Evolutionary conservation across 2,888 invertebrate species (phyloP), one percentile per base, ranked within the genome.

Genomic region (Tuberolachnus salignus): DNA sequence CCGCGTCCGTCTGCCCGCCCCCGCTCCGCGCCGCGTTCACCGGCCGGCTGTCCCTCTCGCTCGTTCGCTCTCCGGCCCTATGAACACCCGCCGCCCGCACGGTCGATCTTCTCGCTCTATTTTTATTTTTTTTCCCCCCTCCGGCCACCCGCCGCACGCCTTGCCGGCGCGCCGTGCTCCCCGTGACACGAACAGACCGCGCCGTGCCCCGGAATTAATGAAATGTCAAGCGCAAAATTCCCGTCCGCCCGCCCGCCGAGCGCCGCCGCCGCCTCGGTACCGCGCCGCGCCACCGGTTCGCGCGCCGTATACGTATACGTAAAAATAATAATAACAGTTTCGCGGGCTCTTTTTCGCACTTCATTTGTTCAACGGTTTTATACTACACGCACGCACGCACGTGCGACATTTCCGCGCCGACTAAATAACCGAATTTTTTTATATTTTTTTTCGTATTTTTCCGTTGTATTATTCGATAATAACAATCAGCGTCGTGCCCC

Each of bases 121-220:
- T n/a, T n/a, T n/a, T n/a, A n/a, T n/a, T n/a, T n/a, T n/a, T n/a
- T n/a, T n/a, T n/a, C n/a, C n/a, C n/a, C n/a, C n/a, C n/a, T n/a
- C n/a, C n/a, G n/a, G n/a, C n/a, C n/a, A n/a, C n/a, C n/a, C n/a
- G n/a, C n/a, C 23, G 4, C 11, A 13, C 26, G 49, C 49, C n/a
- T 8, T 46, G 11, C 49, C 16, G 23, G 21, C 51, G 21, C 21
- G 26, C 34, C 49, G 34, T 73, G 67, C 63, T 73, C 49, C 34
- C 64, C 75, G 75, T 78, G 75, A 78, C 75, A 78, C 75, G 67
- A 78, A 78, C 75, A 78, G 75, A 78, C 75, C 49, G 67, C 49
- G 67, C 75, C 75, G 75, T 78, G 75, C 75, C 75, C 75, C 67
- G 75, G 75, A 78, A 78, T 78, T 78, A 78, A 78, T 78, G 75